These are phyloP conservation scores for Pocillopora damicornis DNA, from an alignment of 64 coral and sea anemone genomes.

Conservation along the genomic window DNA sequence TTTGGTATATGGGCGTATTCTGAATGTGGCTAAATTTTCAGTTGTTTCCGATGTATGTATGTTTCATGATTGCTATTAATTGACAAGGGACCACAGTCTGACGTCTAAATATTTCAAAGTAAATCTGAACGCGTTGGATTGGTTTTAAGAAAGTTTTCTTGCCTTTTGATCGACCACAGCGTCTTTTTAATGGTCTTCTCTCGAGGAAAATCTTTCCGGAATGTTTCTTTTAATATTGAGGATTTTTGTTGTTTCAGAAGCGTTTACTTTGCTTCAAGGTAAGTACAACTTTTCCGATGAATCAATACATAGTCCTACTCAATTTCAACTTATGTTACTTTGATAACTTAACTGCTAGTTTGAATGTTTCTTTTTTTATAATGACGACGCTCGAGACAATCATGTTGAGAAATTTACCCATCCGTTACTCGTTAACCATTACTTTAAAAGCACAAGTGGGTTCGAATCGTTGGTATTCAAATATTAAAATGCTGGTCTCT, in stretches of 20 bases:
- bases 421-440: too few species aligned
- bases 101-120: not conserved
- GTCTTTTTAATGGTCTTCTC: not conserved
- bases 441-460: too few species aligned
- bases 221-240: not conserved
- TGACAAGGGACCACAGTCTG: not conserved
- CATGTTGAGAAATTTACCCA: too few species aligned
- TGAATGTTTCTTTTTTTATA: not conserved
- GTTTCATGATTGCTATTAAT: conserved; percentile 16
- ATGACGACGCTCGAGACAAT: not conserved
- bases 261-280: conserved; percentile 8
- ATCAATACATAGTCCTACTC: not conserved
- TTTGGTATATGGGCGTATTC: not conserved
- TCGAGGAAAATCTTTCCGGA: not conserved
- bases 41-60: not conserved
- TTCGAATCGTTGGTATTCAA: too few species aligned
- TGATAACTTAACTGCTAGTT: not conserved
- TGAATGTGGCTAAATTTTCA: not conserved
- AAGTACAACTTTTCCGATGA: not conserved
- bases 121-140: not conserved
- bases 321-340: not conserved
- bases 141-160: not conserved
- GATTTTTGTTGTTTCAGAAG: not conserved
- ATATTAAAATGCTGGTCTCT: too few species aligned
- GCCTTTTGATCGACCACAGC: not conserved